phyloP scores from a whole-genome alignment of 2,888 invertebrate genomes.

The Tyria jacobaeae region DNA sequence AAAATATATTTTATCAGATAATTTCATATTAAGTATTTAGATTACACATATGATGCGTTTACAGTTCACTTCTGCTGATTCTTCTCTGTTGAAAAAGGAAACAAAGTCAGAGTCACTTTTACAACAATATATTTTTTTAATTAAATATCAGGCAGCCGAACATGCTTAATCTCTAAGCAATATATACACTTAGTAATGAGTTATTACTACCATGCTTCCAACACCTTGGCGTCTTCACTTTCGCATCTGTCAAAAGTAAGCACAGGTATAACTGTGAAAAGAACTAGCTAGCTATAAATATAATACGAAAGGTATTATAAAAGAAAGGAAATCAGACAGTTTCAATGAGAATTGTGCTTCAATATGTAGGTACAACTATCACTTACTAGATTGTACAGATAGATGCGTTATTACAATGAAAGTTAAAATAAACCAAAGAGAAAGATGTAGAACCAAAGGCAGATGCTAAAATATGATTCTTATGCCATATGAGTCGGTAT shows the following conservation, averaged over 20 bases:
- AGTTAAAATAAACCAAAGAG: too few species aligned
- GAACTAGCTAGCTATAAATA: not conserved
- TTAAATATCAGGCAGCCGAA: constrained; percentile 33
- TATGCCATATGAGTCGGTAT: too few species aligned
- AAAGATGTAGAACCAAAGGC: not conserved
- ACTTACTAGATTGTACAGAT: not conserved
- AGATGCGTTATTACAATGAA: too few species aligned
- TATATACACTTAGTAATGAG: constrained; percentile 22
- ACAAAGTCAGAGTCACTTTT: constrained; percentile 30
- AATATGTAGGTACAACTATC: not conserved
- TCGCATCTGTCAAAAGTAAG: constrained; percentile 40
- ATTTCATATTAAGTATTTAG: not conserved
- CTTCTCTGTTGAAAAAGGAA: constrained; percentile 55
- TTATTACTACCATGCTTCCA: constrained; percentile 33
- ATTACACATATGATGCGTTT: constrained; percentile 16
- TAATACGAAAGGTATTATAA: too few species aligned
- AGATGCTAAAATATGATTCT: too few species aligned
- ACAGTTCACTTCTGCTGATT: constrained; percentile 58
- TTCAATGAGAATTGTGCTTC: not conserved
- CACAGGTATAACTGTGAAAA: constrained; percentile 1
- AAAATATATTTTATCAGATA: not conserved
- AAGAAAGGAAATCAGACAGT: not conserved
- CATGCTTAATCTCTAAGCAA: constrained; percentile 31
- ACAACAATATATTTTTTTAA: constrained; percentile 34
- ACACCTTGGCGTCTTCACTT: constrained; percentile 32